Evolutionary conservation across 1,140 invertebrate species (phyloP), one percentile per base, ranked within the genome.

Genomic region (Wasmannia auropunctata): DNA sequence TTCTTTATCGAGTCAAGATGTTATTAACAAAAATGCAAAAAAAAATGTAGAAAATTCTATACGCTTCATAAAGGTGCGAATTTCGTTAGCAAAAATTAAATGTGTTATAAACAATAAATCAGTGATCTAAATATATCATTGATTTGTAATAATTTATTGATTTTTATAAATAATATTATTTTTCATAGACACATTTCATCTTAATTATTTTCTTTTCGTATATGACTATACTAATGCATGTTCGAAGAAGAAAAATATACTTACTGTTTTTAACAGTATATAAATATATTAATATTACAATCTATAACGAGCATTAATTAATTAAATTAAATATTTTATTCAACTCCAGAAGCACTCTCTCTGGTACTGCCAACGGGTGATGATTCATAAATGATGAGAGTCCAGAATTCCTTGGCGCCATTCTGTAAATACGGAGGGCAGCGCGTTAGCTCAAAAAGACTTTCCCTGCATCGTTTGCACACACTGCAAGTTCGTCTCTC

Each of bases 371-470:
- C 87, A 65, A 87, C 79, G 83, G 75, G n/a, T 77, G 88, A 80
- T 86, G 88, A 87, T 70, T 85, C 88, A 87, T 86, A 88, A 90
- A 80, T 54, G 76, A 90, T 86, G 87, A 76, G 49, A 79, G 60
- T 86, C 88, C 89, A 70, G 89, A 87, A 90, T 88, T 87, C 91
- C 87, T 83, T 84, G 89, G 72, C 79, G 89, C 81, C 90, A 91
- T 91, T 91, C 90, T 90, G 87, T 85, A 88, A 92, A 92, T 60
- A 88, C 87, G 88, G 91, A 91, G 92, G 88, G 86, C 86, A 90
- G 86, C 86, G 87, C 86, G 86, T 93, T 92, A 92, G 86, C 49
- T 85, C 16, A 80, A 58, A 80, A 28, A 51, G 46, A 11, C 25
- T 69, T n/a, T 80, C 43, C 43, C 62, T 67, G 14, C 16, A 16